Evolutionary conservation across 53 echinoderm and acorn worm species (phyloP).

Genomic region (Luidia sarsii): DNA sequence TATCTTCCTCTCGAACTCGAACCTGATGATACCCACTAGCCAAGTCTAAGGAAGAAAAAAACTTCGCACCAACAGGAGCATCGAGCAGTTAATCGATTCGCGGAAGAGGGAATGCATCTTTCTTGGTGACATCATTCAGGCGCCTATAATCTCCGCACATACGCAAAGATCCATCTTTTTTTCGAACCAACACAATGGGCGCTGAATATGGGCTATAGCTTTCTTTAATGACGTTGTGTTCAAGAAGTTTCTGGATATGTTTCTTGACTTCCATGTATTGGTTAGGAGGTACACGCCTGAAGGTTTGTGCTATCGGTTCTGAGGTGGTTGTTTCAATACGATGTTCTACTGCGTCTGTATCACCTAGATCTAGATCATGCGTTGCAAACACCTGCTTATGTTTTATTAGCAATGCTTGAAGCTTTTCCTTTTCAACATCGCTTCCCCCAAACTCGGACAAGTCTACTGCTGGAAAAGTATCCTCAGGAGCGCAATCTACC

Average conservation of each 20-base stretch:
- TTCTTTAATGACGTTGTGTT: background rate
- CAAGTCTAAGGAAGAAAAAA: too few species aligned
- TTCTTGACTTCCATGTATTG: too few species aligned
- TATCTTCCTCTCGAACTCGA: too few species aligned
- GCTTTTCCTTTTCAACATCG: background rate
- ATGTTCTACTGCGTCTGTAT: background rate
- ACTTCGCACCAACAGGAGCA: too few species aligned
- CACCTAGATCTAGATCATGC: slow-evolving; percentile 5
- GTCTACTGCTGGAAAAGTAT: too few species aligned
- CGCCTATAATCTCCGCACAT: slow-evolving; percentile 4
- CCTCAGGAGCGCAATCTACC: background rate
- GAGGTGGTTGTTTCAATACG: background rate
- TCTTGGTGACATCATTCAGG: background rate
- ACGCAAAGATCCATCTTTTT: too few species aligned
- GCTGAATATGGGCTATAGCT: slow-evolving; percentile 2
- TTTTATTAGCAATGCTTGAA: background rate
- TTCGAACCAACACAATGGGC: background rate
- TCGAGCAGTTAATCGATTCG: too few species aligned
- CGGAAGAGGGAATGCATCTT: slow-evolving; percentile 10
- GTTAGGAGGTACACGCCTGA: background rate
- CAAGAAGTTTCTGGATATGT: background rate
- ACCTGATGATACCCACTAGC: too few species aligned
- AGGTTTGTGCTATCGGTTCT: background rate
- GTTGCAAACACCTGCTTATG: background rate
- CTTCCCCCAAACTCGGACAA: too few species aligned